Evolutionary conservation across 2,888 invertebrate species (phyloP).

Genomic region (Dynastes hyllus): DNA sequence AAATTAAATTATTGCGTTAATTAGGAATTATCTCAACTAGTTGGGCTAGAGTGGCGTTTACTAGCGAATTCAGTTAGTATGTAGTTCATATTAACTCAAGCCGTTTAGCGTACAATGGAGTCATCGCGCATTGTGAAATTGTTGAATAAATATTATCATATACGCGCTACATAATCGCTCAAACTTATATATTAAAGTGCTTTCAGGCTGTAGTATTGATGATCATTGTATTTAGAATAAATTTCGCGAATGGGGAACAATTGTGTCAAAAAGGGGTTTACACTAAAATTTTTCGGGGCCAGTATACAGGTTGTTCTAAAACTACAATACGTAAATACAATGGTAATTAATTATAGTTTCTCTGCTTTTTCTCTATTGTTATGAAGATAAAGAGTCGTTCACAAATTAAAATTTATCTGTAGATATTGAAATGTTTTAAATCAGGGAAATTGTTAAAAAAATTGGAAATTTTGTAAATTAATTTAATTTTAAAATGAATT

Average conservation of each 20-base stretch:
- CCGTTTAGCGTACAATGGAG: slow-evolving; percentile 7
- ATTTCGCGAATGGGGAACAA: neutral
- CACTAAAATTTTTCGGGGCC: too few relatives aligned
- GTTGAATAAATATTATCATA: slow-evolving; percentile 18
- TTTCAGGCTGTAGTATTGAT: neutral
- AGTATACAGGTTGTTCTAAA: too few relatives aligned
- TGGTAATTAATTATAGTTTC: too few relatives aligned
- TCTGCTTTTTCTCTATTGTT: too few relatives aligned
- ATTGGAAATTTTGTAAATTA: too few relatives aligned
- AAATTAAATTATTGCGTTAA: slow-evolving; percentile 41
- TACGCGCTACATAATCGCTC: slow-evolving; percentile 8
- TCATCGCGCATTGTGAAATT: neutral
- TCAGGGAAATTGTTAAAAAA: too few relatives aligned
- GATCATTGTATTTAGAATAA: neutral
- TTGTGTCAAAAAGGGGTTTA: too few relatives aligned
- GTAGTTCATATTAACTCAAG: slow-evolving; percentile 1
- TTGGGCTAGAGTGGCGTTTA: neutral
- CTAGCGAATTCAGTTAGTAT: neutral
- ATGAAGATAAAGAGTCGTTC: too few relatives aligned
- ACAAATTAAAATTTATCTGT: too few relatives aligned
- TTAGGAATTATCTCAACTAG: slow-evolving; percentile 34
- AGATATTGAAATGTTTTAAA: too few relatives aligned
- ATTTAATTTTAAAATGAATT: too few relatives aligned
- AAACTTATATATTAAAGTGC: neutral
- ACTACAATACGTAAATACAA: too few relatives aligned